These are phyloP conservation scores for Vulpes ferrilata DNA, from an alignment of 2,113 vertebrate species.

Conservation along the genomic window DNA sequence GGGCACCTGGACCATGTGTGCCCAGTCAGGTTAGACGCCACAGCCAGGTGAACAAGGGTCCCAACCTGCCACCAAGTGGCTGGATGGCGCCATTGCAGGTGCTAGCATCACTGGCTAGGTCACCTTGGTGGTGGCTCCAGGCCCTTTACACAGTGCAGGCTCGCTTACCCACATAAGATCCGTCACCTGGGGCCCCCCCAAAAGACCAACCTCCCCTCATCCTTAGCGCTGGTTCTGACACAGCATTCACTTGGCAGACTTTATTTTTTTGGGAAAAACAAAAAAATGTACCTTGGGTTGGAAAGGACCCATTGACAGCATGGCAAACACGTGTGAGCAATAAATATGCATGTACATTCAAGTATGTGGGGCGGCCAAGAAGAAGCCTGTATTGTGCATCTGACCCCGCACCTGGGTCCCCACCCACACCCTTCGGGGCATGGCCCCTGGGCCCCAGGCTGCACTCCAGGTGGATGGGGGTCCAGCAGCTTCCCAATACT, in stretches of 20 bases:
- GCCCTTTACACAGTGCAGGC: no score
- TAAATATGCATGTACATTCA: slow-evolving; percentile 87
- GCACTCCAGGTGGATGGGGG: neutral
- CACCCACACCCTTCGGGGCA: neutral
- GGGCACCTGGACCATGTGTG: rapidly evolving
- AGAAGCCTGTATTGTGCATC: neutral
- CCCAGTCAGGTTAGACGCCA: neutral
- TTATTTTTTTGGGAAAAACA: slow-evolving; percentile 78
- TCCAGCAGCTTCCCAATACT: neutral
- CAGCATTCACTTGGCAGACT: slow-evolving; percentile 85
- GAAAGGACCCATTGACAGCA: slow-evolving; percentile 80
- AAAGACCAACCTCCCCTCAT: neutral
- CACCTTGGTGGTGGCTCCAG: neutral
- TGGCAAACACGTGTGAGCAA: slow-evolving; percentile 85
- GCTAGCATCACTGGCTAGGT: neutral
- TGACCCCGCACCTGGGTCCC: neutral
- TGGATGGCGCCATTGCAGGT: neutral
- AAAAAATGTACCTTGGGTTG: slow-evolving; percentile 83
- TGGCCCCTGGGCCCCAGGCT: neutral
- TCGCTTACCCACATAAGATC: neutral
- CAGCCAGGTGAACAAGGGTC: neutral
- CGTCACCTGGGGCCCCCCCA: neutral
- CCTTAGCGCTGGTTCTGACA: neutral
- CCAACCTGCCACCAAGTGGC: neutral
- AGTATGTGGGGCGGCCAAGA: slow-evolving; percentile 68